phyloP scores from a whole-genome alignment of 2,113 vertebrate species.

The Hippocampus zosterae region DNA sequence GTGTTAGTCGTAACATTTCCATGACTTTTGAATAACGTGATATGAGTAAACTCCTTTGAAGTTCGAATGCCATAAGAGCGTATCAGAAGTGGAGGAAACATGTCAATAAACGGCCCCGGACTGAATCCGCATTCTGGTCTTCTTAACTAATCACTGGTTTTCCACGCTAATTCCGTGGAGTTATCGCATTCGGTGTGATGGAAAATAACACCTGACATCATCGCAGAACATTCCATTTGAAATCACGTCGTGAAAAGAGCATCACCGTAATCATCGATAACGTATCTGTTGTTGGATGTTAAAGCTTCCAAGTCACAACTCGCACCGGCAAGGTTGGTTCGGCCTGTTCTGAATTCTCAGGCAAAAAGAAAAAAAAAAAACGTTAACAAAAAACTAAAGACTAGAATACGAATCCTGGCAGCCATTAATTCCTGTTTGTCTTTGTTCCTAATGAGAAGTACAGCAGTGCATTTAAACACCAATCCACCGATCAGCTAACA shows the following conservation, averaged over 20 bases:
- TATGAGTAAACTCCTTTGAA: conserved; percentile 5
- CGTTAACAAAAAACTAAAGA: too few species aligned
- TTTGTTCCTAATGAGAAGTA: conserved; percentile 27
- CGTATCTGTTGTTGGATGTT: not conserved
- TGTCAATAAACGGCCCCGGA: conserved; percentile 10
- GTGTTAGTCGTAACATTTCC: not conserved
- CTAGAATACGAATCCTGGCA: not conserved
- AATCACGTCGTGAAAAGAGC: not conserved
- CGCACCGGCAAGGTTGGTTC: not conserved
- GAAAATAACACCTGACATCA: conserved; percentile 1
- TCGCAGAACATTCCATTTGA: conserved; percentile 14
- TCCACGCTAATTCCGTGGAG: conserved; percentile 14
- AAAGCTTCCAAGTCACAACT: conserved; percentile 9
- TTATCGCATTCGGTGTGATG: conserved; percentile 24
- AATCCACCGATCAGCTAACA: conserved; percentile 35
- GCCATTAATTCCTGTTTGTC: conserved; percentile 11
- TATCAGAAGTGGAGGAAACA: conserved; percentile 10
- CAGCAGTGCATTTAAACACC: conserved; percentile 30
- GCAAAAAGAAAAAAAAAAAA: too few species aligned
- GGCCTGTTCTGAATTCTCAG: not conserved
- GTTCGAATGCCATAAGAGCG: not conserved
- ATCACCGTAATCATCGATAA: conserved; percentile 13
- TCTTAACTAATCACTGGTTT: conserved; percentile 18
- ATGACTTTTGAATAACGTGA: not conserved
- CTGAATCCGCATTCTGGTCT: conserved; percentile 24